Base-by-base conservation (phyloP, 2,888 invertebrate species). In the Pseudanteris insignis region DNA sequence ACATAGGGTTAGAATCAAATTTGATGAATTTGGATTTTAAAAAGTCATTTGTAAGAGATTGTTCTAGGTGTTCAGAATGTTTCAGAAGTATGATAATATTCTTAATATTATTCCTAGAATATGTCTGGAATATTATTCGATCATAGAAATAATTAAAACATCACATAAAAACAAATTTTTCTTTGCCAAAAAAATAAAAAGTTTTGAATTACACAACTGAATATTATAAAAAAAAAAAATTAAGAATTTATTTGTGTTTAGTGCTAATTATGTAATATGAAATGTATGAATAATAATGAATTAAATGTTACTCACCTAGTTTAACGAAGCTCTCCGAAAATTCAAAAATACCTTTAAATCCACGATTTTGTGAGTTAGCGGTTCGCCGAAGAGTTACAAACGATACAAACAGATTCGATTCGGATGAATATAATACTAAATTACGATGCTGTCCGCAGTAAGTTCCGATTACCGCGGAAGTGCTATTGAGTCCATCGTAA, bases 291-390 rank as follows among this genome's bases (percentile, higher is more conserved):
- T 26, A 3, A 3, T 8, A 9, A 8, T 26, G 5, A 8, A 26
- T 26, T 11, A 12, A 5, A 7, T 12, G 30, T 12, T 1, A 73
- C 88, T 87, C 82, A 93, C 96, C 94, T 87, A 98, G 87, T 86
- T 96, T 94, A 83, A 98, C 97, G 86, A 96, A 98, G 84, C 92
- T 90, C 83, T 95, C 93, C 74, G 96, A 96, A 85, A 99, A 98
- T 86, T 96, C 96, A 85, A 94, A 99, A 82, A 95, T 94, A 80
- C 96, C 96, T 84, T 94, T 94, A 85, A 96, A 99, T 80, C 98
- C 99, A 81, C 96, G 89, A 84, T 97, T 96, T 84, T 96, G 96
- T 71, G 94, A 91, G 83, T 92, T 94, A 81, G 91, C 96, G 81
- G 91, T 90, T 83, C 93, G 89, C 80, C 90, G 88, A 75, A 95